phyloP scores from a whole-genome alignment of 2,113 vertebrate genomes.

The Empidonax traillii region DNA sequence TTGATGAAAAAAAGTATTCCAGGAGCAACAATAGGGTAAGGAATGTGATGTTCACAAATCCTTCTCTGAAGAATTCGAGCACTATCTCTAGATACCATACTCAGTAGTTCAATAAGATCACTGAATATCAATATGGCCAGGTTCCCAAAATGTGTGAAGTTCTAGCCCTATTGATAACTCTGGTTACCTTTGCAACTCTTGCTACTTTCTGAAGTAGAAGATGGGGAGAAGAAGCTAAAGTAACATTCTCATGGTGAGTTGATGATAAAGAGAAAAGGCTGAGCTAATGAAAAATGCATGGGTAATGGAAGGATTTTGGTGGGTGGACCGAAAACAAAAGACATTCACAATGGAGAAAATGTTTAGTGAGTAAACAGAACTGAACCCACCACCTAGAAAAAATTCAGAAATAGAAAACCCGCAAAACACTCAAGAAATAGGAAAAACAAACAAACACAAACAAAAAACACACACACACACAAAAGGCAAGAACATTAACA shows the following conservation, averaged over 20 bases:
- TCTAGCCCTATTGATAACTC: neutral
- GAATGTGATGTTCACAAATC: neutral
- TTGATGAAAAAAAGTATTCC: neutral
- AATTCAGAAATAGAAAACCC: neutral
- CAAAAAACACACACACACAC: too few relatives aligned
- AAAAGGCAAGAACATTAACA: neutral
- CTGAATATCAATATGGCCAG: neutral
- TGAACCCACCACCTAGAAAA: neutral
- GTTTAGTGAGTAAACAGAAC: neutral
- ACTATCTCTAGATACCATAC: neutral
- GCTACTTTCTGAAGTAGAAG: neutral
- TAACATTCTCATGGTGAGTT: neutral
- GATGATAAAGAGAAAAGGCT: neutral
- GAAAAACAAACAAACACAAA: too few relatives aligned
- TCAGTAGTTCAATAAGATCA: neutral
- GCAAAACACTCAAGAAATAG: neutral
- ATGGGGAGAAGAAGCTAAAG: neutral
- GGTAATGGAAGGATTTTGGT: neutral
- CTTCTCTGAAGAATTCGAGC: neutral
- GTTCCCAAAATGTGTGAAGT: neutral
- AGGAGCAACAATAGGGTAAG: neutral
- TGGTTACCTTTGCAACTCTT: neutral
- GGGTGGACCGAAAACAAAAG: neutral
- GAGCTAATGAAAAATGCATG: neutral
- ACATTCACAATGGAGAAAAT: neutral